phyloP scores from a whole-genome alignment of 2,888 invertebrate genomes.

The Mesorhabditis spiculigera region DNA sequence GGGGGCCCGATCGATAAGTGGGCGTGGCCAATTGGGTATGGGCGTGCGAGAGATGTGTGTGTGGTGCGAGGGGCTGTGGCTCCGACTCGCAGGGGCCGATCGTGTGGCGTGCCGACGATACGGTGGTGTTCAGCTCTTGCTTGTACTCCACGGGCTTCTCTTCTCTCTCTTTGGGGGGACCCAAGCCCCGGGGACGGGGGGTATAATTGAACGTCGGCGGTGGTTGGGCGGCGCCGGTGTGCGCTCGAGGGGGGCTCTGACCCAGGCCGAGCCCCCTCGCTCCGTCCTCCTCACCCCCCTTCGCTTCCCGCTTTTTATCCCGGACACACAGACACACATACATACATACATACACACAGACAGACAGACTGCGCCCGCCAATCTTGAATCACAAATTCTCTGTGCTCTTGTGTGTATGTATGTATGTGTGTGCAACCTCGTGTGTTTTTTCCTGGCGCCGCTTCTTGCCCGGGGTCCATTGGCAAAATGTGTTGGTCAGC shows the following conservation, averaged over 20 bases:
- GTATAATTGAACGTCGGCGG: not conserved
- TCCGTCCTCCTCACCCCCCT: not conserved
- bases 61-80: not conserved
- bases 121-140: not conserved
- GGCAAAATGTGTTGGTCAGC: not conserved
- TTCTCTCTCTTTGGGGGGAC: not conserved
- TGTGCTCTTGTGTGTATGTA: not conserved
- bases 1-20: not conserved
- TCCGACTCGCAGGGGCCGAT: not conserved
- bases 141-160: not conserved
- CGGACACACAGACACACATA: no score
- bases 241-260: not conserved
- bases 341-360: no score
- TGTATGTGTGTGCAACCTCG: no score
- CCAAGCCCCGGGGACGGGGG: not conserved
- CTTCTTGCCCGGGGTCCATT: not conserved
- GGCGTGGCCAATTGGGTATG: not conserved
- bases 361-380: not conserved
- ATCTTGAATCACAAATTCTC: slow-evolving; percentile 5
- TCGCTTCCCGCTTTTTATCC: slow-evolving; percentile 6
- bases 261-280: not conserved
- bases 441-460: not conserved
- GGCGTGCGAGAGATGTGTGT: not conserved
- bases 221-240: no score
- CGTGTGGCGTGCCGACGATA: not conserved